Percentiles rank a stretch among this genome's conserved stretches.
Conservation (phyloP, 2,797 vertebrate species). For the Sternarchorhynchus goeldii region DNA sequence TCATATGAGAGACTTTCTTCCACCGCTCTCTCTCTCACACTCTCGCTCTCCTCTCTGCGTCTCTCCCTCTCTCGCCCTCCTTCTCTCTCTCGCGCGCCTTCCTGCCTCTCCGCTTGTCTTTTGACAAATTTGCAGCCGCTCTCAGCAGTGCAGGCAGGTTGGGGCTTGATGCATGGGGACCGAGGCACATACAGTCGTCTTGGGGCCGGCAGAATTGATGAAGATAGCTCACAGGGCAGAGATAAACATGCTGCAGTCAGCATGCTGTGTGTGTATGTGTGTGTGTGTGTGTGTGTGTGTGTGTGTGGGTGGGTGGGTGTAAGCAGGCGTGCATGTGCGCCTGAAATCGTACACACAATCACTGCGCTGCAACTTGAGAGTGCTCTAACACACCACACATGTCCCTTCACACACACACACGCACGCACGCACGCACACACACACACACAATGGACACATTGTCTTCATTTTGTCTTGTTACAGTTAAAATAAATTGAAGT, state of each 20-base stretch:
- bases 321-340: too few species aligned
- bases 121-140: slow-evolving; percentile 88
- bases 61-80: slow-evolving; percentile 22
- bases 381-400: slow-evolving; percentile 34
- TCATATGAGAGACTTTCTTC: slow-evolving; percentile 76
- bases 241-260: slow-evolving; percentile 85
- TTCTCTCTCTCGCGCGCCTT: slow-evolving; percentile 34
- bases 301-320: background rate
- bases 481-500: background rate
- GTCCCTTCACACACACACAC: slow-evolving; percentile 2
- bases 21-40: background rate
- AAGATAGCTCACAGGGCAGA: slow-evolving; percentile 80
- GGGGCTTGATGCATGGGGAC: slow-evolving; percentile 87
- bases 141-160: slow-evolving; percentile 71
- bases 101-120: slow-evolving; percentile 54
- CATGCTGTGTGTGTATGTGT: slow-evolving; percentile 54
- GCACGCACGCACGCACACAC: slow-evolving; percentile 1
- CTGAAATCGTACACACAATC: slow-evolving; percentile 3
- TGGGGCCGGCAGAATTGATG: slow-evolving; percentile 88
- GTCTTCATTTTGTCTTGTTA: slow-evolving; percentile 18
- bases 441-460: slow-evolving; percentile 9
- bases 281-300: slow-evolving; percentile 38
- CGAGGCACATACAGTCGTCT: slow-evolving; percentile 73
- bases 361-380: slow-evolving; percentile 17
- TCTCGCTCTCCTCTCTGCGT: slow-evolving; percentile 33